Evolutionary conservation across 2,113 vertebrate species (phyloP).

Genomic region (Prunella himalayana): DNA sequence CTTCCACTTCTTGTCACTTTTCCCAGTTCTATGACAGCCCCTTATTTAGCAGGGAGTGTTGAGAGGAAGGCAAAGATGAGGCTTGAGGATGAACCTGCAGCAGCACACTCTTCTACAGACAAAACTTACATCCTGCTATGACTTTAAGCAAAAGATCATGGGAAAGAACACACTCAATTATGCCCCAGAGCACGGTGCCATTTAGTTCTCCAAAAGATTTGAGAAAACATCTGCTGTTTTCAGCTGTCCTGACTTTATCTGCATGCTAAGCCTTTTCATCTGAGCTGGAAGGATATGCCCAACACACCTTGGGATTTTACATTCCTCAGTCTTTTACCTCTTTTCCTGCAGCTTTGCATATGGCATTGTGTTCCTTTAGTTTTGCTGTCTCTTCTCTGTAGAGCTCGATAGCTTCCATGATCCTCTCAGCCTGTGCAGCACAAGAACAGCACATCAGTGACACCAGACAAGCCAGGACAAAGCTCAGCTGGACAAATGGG

Average conservation of each 20-base stretch:
- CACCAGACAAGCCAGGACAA: not conserved
- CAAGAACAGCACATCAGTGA: not conserved
- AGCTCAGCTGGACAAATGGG: not conserved
- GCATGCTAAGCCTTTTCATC: not conserved
- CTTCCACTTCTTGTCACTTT: not conserved
- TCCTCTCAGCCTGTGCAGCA: conserved; percentile 82
- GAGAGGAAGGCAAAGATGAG: not conserved
- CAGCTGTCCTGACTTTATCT: not conserved
- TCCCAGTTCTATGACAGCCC: not conserved
- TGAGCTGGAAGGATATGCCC: not conserved
- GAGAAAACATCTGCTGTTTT: not conserved
- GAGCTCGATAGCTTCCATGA: conserved; percentile 95
- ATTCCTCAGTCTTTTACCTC: conserved; percentile 73
- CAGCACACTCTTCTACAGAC: not conserved
- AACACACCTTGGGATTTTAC: not conserved
- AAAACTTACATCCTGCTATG: not conserved
- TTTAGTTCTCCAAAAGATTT: not conserved
- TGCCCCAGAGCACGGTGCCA: not conserved
- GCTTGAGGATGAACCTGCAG: not conserved
- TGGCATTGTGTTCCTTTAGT: conserved; percentile 80
- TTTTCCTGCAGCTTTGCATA: conserved; percentile 85
- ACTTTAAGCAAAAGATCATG: not conserved
- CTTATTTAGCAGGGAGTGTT: not conserved
- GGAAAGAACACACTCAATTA: not conserved
- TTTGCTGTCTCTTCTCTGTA: conserved; percentile 86